Base-by-base conservation (phyloP, 2,888 invertebrate species). In the Sinhomidia bicolor region DNA sequence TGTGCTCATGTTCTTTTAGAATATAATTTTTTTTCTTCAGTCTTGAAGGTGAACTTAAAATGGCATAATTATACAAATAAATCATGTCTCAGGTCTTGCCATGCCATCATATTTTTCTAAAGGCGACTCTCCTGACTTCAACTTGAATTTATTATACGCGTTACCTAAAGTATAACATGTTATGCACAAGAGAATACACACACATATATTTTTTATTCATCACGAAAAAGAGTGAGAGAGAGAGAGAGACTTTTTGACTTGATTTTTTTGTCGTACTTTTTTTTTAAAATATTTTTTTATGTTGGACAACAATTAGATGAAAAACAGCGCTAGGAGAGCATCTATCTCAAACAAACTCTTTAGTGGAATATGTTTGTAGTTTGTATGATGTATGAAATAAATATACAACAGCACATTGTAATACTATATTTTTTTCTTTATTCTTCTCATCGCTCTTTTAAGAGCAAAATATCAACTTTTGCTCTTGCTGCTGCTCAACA, bases 41-140 rank as follows among this genome's bases (percentile, higher is more conserved):
- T 82, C 82, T 68, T 60, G 47, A 82, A 68, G 76, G 54, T 85
- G 85, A 84, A 85, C 84, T 80, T 71, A 85, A 89, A 90, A 90
- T 90, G 90, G 91, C 90, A 91, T 91, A 91, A 91, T 91, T 91
- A 90, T 88, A 84, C 86, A 87, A 85, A 91, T 91, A 91, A 91
- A 91, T 91, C 90, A 85, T 85, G 84, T 85, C 57, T 62, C 62
- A 89, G 83, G 83, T 71, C 57, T 54, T 90, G 88, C 44, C 79
- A 83, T 89, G 89, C 89, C 89, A 87, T 90, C 89, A 87, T 89
- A 89, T 83, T 76, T 85, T 89, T 88, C 86, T 87, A 90, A 88
- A 85, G 89, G 83, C 88, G 81, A 71, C 71, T 83, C 51, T 57
- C 57, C 71, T 71, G 57, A 74, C 71, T 74, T 26, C 32, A 51